A percentile compares a stretch with the other conserved stretches of the same genome.
These are phyloP conservation scores for Choristoneura fumiferana DNA, from an alignment of 1,140 invertebrate genomes.

Conservation along the genomic window DNA sequence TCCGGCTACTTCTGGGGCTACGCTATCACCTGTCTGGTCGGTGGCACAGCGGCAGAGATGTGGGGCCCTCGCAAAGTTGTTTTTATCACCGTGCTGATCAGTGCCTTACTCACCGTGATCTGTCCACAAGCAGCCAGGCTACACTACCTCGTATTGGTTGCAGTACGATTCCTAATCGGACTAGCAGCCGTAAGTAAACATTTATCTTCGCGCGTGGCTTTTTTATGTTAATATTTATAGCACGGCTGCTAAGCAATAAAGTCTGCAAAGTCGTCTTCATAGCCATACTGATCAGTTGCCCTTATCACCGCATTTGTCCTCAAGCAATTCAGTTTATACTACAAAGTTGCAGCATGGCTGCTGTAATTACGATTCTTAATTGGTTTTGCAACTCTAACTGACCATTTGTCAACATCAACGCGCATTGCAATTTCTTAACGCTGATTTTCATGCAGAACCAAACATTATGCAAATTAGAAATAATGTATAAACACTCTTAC, in stretches of 20 bases:
- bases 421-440: too few species aligned
- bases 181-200: constrained; percentile 80
- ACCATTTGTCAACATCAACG: too few species aligned
- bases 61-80: constrained; percentile 87
- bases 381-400: too few species aligned
- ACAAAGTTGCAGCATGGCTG: too few species aligned
- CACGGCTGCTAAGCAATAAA: too few species aligned
- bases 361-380: too few species aligned
- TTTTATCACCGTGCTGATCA: constrained; percentile 81
- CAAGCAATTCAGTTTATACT: too few species aligned
- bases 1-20: constrained; percentile 75
- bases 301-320: too few species aligned
- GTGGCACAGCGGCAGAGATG: constrained; percentile 85
- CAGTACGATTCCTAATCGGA: constrained; percentile 82
- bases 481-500: constrained; percentile 11
- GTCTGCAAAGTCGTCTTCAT: too few species aligned
- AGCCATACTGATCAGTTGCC: too few species aligned
- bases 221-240: too few species aligned
- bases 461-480: constrained; percentile 18
- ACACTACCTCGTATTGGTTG: constrained; percentile 81
- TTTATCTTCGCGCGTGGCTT: not conserved
- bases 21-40: constrained; percentile 80
- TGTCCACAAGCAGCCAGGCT: constrained; percentile 82
- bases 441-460: not conserved
- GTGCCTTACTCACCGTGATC: constrained; percentile 84